A percentile compares a stretch with the other conserved stretches of the same genome.
These are phyloP conservation scores for Chelidonichthys spinosus DNA, from an alignment of 2,797 vertebrate genomes.

Conservation along the genomic window DNA sequence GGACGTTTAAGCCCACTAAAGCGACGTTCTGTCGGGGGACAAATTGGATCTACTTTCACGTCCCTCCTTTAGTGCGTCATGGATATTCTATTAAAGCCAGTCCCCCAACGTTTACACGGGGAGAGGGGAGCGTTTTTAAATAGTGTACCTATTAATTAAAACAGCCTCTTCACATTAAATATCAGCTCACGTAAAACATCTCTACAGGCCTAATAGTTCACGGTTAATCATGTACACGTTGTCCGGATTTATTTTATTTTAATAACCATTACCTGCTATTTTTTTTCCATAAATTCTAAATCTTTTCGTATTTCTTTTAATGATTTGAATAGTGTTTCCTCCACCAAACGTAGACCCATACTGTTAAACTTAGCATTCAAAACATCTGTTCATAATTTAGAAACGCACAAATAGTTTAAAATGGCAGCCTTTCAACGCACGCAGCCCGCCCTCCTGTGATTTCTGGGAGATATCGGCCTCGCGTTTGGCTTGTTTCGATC, in stretches of 20 bases:
- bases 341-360: slow-evolving; percentile 17
- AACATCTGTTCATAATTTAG: slow-evolving; percentile 84
- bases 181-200: neutral
- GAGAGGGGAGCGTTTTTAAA: slow-evolving; percentile 5
- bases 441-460: slow-evolving; percentile 54
- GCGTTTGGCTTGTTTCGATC: slow-evolving; percentile 60
- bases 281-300: slow-evolving; percentile 15
- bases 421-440: slow-evolving; percentile 60
- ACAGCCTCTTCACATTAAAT: slow-evolving; percentile 1
- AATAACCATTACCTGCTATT: neutral
- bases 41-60: slow-evolving; percentile 75
- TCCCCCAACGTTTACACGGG: slow-evolving; percentile 51
- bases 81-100: slow-evolving; percentile 67
- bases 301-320: slow-evolving; percentile 4
- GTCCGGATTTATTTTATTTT: neutral
- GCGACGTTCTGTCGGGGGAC: slow-evolving; percentile 63
- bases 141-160: too few species aligned
- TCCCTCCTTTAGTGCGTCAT: slow-evolving; percentile 59
- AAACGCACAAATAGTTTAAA: slow-evolving; percentile 80
- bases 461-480: slow-evolving; percentile 54
- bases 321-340: slow-evolving; percentile 7
- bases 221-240: neutral
- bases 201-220: slow-evolving; percentile 1
- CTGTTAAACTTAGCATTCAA: slow-evolving; percentile 43
- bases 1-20: slow-evolving; percentile 52